Evolutionary conservation across 2,888 invertebrate genomes (phyloP).

Genomic region (Cerceris ruficornis): DNA sequence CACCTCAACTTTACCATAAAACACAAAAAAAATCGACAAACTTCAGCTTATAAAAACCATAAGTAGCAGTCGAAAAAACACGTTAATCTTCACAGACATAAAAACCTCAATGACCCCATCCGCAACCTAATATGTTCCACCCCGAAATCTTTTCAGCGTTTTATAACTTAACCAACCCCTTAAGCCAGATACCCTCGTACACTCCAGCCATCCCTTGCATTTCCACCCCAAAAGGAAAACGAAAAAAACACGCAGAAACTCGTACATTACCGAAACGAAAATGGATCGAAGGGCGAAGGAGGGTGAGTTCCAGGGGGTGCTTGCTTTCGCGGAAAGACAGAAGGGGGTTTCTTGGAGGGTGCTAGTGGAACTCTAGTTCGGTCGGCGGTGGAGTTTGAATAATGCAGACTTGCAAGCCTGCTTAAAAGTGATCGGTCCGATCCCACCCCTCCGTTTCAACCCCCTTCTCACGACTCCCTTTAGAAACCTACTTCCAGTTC

Average conservation of each 20-base stretch:
- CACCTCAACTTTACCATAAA: too few relatives aligned
- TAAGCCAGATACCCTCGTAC: background rate
- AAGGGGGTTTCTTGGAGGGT: constrained; percentile 59
- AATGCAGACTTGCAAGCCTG: constrained; percentile 78
- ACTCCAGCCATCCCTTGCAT: background rate
- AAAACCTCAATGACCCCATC: too few relatives aligned
- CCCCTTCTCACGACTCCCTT: constrained; percentile 55
- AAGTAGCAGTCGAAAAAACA: too few relatives aligned
- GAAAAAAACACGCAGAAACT: constrained; percentile 12
- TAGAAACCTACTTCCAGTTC: constrained; percentile 66
- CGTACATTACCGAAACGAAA: constrained; percentile 42
- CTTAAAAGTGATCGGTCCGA: constrained; percentile 79
- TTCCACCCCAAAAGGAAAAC: background rate
- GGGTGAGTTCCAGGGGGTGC: constrained; percentile 32
- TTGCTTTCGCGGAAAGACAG: constrained; percentile 59
- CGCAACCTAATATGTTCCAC: too few relatives aligned
- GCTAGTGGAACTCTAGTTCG: constrained; percentile 52
- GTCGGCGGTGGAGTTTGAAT: constrained; percentile 74
- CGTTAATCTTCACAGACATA: too few relatives aligned
- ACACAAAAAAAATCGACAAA: too few relatives aligned
- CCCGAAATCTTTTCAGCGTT: too few relatives aligned
- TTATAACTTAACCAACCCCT: background rate
- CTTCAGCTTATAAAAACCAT: too few relatives aligned
- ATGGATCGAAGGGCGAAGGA: constrained; percentile 34
- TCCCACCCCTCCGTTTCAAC: constrained; percentile 44